Evolutionary conservation across 2,888 invertebrate species (phyloP), one percentile per base, ranked within the genome.

Genomic region (Andrena trimmerana): DNA sequence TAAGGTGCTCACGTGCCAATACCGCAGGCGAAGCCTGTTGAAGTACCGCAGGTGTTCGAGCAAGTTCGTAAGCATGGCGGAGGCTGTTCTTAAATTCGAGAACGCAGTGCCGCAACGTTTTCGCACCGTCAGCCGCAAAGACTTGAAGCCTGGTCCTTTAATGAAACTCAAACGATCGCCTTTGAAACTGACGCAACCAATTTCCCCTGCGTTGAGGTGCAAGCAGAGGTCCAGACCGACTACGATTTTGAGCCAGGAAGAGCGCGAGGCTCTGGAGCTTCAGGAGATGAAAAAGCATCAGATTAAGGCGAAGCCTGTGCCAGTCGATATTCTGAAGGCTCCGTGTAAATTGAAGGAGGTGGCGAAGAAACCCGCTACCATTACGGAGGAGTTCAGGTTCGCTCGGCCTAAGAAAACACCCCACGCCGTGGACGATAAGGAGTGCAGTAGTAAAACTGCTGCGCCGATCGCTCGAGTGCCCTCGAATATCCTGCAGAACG

Each of bases 271-370:
- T 81, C 89, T 95, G 87, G 96, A 96, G 91, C 82, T 96, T 0
- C 96, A 96, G 91, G 96, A 97, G 92, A 95, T 96, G 13, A 96
- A 95, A 90, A 96, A 96, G 94, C 95, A 95, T 90, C 95, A 96
- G 92, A 95, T 97, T 36, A 97, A 96, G 93, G 96, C 97, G 0
- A 95, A 96, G 75, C 96, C 97, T 1, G 93, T 97, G 5, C 66
- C 96, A 96, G 70, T 95, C 95, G 86, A 95, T 80, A 95, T 96
- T 2, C 93, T 96, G 50, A 94, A 95, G 81, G 95, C 95, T 1
- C 94, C 95, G 0, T 91, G 94, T 2, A 72, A 70, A 1, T 10
- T 89, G 8, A 90, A 89, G 31, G 84, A 95, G 66, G 94, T 95
- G 0, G 91, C 93, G 0, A 95, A 94, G 73, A 96, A 96, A 87